Evolutionary conservation across 2,888 invertebrate species (phyloP).

Genomic region (Diogma glabrata): DNA sequence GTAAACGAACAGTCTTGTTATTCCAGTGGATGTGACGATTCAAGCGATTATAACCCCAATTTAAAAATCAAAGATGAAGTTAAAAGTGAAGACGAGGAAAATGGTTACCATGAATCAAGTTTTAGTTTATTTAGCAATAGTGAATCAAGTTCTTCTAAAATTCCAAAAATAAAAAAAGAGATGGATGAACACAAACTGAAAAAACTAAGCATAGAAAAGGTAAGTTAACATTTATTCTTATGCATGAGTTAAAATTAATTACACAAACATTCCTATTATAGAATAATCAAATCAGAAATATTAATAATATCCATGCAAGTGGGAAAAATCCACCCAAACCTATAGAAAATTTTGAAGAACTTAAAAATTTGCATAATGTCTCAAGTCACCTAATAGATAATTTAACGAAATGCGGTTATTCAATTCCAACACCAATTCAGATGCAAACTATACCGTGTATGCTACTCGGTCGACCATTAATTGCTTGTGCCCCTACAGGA

Average conservation of each 20-base stretch:
- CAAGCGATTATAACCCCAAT: too few relatives aligned
- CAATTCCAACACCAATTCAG: conserved; percentile 77
- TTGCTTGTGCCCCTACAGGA: conserved; percentile 95
- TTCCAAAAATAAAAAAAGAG: too few relatives aligned
- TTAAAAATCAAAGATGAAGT: too few relatives aligned
- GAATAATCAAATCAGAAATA: conserved; percentile 64
- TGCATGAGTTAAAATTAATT: too few relatives aligned
- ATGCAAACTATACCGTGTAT: conserved; percentile 87
- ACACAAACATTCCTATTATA: too few relatives aligned
- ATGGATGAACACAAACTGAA: conserved; percentile 38
- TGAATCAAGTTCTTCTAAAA: too few relatives aligned
- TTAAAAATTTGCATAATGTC: conserved; percentile 45
- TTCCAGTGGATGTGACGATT: too few relatives aligned
- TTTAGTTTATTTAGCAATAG: too few relatives aligned
- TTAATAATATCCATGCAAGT: conserved; percentile 62
- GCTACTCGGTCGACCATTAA: conserved; percentile 67
- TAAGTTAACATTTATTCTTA: too few relatives aligned
- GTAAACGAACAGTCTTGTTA: too few relatives aligned
- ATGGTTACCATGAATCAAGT: too few relatives aligned
- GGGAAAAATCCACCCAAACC: conserved; percentile 75
- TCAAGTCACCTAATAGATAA: conserved; percentile 52
- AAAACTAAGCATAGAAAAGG: conserved; percentile 25
- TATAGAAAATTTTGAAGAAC: conserved; percentile 53
- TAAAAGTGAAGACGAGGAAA: too few relatives aligned
- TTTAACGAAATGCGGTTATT: conserved; percentile 55